phyloP scores from a whole-genome alignment of 2,888 invertebrate species.

The Drymonia ruficornis region DNA sequence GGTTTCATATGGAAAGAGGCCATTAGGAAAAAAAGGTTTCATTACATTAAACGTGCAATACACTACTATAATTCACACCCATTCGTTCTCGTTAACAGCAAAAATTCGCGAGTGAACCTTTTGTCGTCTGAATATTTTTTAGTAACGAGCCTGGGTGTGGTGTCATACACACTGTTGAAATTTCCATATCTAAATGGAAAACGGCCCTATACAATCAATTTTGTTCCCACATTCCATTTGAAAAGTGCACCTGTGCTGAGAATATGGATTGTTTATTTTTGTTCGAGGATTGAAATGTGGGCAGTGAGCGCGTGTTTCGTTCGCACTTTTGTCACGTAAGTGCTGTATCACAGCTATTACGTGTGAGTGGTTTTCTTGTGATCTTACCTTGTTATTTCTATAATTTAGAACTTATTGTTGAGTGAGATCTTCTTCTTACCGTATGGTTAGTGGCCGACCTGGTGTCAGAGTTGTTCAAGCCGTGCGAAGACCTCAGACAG shows the following conservation, averaged over 20 bases:
- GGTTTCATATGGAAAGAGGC: too few species aligned
- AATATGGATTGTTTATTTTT: constrained; percentile 65
- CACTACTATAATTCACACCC: constrained; percentile 26
- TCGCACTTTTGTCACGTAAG: constrained; percentile 39
- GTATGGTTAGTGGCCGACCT: too few species aligned
- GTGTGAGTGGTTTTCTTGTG: constrained; percentile 35
- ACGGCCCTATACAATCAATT: constrained; percentile 79
- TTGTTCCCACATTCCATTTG: constrained; percentile 75
- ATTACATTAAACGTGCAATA: not conserved
- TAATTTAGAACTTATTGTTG: not conserved
- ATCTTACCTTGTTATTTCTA: not conserved
- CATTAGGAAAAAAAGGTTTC: not conserved
- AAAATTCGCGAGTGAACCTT: constrained; percentile 34
- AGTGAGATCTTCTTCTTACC: too few species aligned
- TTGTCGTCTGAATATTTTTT: constrained; percentile 55
- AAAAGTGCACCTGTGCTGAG: constrained; percentile 78
- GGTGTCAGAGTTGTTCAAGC: too few species aligned
- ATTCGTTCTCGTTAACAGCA: constrained; percentile 32
- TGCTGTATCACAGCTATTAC: constrained; percentile 28
- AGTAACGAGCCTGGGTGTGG: constrained; percentile 49
- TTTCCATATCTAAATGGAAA: constrained; percentile 83
- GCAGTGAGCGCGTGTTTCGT: constrained; percentile 26
- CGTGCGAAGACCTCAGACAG: too few species aligned
- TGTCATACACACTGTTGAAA: constrained; percentile 70
- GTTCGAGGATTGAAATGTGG: constrained; percentile 59